Conservation (phyloP, 2,113 vertebrate species). For the Merops nubicus region DNA sequence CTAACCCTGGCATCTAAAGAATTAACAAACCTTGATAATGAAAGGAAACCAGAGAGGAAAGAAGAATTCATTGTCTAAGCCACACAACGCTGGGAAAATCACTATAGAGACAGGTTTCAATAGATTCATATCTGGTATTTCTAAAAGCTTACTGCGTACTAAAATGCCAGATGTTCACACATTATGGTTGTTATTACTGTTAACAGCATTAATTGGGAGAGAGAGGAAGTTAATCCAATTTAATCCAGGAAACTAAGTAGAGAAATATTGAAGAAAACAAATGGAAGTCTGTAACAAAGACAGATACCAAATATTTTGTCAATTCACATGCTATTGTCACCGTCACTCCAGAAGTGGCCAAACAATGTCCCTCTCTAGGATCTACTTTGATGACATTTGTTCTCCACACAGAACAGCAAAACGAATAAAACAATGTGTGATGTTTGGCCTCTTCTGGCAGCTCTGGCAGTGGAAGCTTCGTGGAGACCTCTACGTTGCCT, state of each 20-base stretch:
- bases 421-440: not conserved
- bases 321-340: not conserved
- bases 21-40: slow-evolving; percentile 72
- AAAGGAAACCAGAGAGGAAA: slow-evolving; percentile 52
- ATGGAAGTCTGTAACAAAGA: slow-evolving; percentile 7
- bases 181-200: slow-evolving; percentile 81
- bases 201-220: slow-evolving; percentile 71
- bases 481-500: not conserved
- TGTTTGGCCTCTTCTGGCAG: not conserved
- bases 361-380: not conserved
- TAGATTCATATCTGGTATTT: slow-evolving; percentile 78
- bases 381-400: not conserved
- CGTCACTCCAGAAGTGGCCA: not conserved
- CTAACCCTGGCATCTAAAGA: slow-evolving; percentile 66
- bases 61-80: slow-evolving; percentile 50
- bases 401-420: not conserved
- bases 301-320: not conserved
- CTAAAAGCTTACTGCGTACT: slow-evolving; percentile 77
- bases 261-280: slow-evolving; percentile 45
- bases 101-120: slow-evolving; percentile 76
- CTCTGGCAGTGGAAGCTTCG: not conserved
- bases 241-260: slow-evolving; percentile 51
- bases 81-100: slow-evolving; percentile 46
- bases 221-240: slow-evolving; percentile 68
- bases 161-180: slow-evolving; percentile 83